Percentiles rank a stretch among this genome's conserved stretches.
These are phyloP conservation scores for Crotalus helleri DNA, from an alignment of 2,113 vertebrate genomes.

Conservation along the genomic window DNA sequence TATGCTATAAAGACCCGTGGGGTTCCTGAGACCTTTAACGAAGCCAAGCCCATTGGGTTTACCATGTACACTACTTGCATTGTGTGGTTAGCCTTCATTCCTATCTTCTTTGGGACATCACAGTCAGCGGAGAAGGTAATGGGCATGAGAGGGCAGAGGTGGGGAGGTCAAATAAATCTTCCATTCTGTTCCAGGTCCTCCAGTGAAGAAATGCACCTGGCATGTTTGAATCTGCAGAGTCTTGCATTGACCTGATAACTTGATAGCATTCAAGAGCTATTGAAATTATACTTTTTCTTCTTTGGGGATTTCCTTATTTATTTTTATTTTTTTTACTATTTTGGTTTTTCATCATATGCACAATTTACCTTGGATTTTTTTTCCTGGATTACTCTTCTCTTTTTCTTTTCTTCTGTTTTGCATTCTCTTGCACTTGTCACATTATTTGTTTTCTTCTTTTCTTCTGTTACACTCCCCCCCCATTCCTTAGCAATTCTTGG, in stretches of 20 bases:
- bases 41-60: constrained; percentile 97
- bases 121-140: constrained; percentile 86
- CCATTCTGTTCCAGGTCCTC: background rate
- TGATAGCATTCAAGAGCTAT: background rate
- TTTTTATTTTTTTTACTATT: background rate
- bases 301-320: background rate
- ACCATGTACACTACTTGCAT: constrained; percentile 99
- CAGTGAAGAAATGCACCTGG: background rate
- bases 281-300: background rate
- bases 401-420: background rate
- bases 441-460: background rate
- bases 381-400: background rate
- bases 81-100: constrained; percentile 96
- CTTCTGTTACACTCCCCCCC: background rate
- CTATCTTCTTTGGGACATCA: constrained; percentile 95
- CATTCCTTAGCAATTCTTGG: background rate
- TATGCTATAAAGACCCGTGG: constrained; percentile 96
- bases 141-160: background rate
- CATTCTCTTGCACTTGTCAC: background rate
- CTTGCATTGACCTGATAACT: background rate
- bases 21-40: constrained; percentile 95
- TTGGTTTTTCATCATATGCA: background rate
- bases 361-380: background rate
- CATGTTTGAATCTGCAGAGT: background rate
- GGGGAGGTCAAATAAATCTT: background rate